phyloP scores from a whole-genome alignment of 2,113 vertebrate genomes.

The Ramphastos sulfuratus region DNA sequence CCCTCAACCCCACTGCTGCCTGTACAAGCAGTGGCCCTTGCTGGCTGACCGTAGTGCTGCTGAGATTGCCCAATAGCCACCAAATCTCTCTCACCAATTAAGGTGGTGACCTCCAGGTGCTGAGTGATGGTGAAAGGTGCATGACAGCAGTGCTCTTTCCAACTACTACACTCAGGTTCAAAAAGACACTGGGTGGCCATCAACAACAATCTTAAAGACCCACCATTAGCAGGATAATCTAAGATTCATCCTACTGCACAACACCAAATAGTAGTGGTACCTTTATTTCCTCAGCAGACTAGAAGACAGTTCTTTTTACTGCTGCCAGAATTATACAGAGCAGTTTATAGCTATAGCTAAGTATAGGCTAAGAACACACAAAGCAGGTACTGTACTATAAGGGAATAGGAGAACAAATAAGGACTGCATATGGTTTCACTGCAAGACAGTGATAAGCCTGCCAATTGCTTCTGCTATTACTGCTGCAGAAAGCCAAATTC shows the following conservation, averaged over 20 bases:
- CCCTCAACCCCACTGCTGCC: not conserved
- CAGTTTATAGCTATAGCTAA: not conserved
- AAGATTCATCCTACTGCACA: not conserved
- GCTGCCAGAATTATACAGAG: not conserved
- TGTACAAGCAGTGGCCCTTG: rapidly evolving
- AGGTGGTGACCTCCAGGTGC: not conserved
- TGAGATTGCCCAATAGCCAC: not conserved
- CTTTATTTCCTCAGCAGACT: not conserved
- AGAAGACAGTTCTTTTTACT: not conserved
- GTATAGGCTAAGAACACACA: not conserved
- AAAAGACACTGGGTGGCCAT: not conserved
- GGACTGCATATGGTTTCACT: not conserved
- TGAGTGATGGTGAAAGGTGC: not conserved
- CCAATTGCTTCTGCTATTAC: not conserved
- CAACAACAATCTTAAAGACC: not conserved
- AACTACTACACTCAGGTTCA: not conserved
- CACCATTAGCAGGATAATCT: not conserved
- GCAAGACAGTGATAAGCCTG: not conserved
- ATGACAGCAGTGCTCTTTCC: not conserved
- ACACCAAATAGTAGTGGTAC: not conserved
- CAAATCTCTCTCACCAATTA: not conserved
- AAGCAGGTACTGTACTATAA: not conserved
- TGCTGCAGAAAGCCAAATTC: not conserved
- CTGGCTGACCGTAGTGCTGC: not conserved
- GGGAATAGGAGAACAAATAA: not conserved